A percentile compares a stretch with the other conserved stretches of the same genome.
Evolutionary conservation across 2,888 invertebrate genomes (phyloP).

Genomic region (Aspidiotus destructor): DNA sequence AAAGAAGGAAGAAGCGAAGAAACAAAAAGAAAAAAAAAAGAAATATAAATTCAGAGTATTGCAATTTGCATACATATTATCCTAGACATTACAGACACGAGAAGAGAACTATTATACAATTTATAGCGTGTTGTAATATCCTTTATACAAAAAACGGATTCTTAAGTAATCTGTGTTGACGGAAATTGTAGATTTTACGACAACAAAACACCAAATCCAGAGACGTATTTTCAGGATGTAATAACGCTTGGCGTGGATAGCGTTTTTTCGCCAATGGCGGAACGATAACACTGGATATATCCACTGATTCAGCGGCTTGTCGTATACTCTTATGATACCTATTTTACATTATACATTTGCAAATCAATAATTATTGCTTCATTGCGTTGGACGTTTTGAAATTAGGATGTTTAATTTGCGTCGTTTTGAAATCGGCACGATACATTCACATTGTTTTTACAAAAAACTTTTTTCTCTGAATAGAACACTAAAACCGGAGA

Average conservation of each 20-base stretch:
- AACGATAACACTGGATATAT: conserved; percentile 32
- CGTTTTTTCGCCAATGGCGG: conserved; percentile 55
- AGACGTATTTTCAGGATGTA: conserved; percentile 56
- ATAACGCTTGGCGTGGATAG: conserved; percentile 49
- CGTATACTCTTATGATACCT: conserved; percentile 30
- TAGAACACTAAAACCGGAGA: too few relatives aligned
- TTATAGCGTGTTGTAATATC: background rate
- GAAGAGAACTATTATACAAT: background rate
- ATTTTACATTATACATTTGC: background rate
- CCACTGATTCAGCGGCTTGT: conserved; percentile 25
- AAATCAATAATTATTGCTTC: too few relatives aligned
- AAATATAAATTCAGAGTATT: conserved; percentile 6
- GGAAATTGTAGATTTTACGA: conserved; percentile 87
- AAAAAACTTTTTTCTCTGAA: too few relatives aligned
- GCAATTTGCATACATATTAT: background rate
- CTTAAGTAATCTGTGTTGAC: conserved; percentile 59
- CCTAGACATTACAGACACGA: background rate
- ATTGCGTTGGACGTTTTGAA: too few relatives aligned
- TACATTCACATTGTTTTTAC: too few relatives aligned
- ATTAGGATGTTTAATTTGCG: too few relatives aligned
- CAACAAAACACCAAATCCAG: conserved; percentile 89
- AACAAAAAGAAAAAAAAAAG: too few relatives aligned
- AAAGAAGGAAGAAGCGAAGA: too few relatives aligned
- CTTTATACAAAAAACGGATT: conserved; percentile 40
- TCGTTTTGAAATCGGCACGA: too few relatives aligned